Percentiles rank a stretch among this genome's conserved stretches.
Evolutionary conservation across 1,140 invertebrate genomes (phyloP).

Genomic region (Aphaenogaster rudis): DNA sequence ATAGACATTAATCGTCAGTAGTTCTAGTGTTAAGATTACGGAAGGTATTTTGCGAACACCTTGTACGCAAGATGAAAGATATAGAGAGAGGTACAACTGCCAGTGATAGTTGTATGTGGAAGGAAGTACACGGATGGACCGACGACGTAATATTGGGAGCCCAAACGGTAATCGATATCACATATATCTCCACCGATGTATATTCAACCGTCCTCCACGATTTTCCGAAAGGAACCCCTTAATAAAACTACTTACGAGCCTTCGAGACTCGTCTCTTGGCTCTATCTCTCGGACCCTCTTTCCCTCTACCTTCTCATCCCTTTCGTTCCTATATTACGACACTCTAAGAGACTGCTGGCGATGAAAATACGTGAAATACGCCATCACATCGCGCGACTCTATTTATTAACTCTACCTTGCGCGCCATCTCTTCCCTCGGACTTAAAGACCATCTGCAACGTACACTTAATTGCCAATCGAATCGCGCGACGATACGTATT

Average conservation of each 20-base stretch:
- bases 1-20: too few relatives aligned
- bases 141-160: constrained; percentile 83
- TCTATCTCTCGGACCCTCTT: constrained; percentile 48
- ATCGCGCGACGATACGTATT: background rate
- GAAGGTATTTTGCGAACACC: constrained; percentile 18
- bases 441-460: background rate
- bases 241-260: constrained; percentile 77
- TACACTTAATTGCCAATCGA: constrained; percentile 17
- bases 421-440: background rate
- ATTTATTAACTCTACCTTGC: constrained; percentile 48
- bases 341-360: constrained; percentile 62
- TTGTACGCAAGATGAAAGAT: constrained; percentile 40
- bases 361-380: constrained; percentile 71
- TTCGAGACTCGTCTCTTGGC: constrained; percentile 45
- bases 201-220: constrained; percentile 78
- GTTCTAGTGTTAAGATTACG: background rate
- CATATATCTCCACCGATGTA: constrained; percentile 80
- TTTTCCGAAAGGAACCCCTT: constrained; percentile 77
- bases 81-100: constrained; percentile 43
- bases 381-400: constrained; percentile 44
- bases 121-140: constrained; percentile 58
- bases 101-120: constrained; percentile 55
- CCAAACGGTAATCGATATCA: constrained; percentile 85
- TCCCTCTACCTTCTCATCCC: constrained; percentile 52
- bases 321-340: constrained; percentile 71